Evolutionary conservation across 2,113 vertebrate species (phyloP), one percentile per base, ranked within the genome.

Genomic region (Polypterus bichir): DNA sequence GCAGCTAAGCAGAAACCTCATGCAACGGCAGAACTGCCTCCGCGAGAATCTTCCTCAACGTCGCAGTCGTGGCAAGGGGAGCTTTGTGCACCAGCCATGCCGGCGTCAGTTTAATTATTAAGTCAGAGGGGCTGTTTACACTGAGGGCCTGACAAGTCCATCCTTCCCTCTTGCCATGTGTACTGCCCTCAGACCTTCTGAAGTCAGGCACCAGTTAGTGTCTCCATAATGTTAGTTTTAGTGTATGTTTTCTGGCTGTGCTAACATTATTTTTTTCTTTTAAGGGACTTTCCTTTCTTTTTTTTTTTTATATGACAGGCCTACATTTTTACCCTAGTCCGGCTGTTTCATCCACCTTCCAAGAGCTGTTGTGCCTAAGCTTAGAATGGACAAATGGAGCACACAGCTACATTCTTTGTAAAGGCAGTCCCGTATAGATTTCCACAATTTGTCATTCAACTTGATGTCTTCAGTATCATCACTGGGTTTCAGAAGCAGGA

Each of bases 91-190:
- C 82, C 95, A 98, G 77, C 95, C 95, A 64, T 84, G 85, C 87
- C 92, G 92, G 81, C 94, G 91, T 71, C 92, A 88, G 81, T 70
- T 87, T 85, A 91, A 88, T 85, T 92, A 97, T 84, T 98, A 83
- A 95, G 69, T 62, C 66, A 75, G 68, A 27, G 66, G 63, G 60
- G 60, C 60, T 11, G 66, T 74, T 80, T 77, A 81, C 73, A 75
- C 63, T 62, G 72, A 76, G 70, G 79, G 79, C 79, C 79, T 83
- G 27, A 64, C 66, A 51, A 44, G 57, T 64, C 66, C 70, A 54
- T 3, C 53, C 53, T 67, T 59, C 52, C 66, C 63, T 54, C 10
- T 46, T 6, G 44, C 63, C 54, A 4, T n/a, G 9, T 44, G 47
- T 44, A 45, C 51, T 49, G 27, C 48, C 45, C 10, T 9, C 46